phyloP scores from a whole-genome alignment of 2,797 vertebrate genomes.

The Myoxocephalus aenaeus region DNA sequence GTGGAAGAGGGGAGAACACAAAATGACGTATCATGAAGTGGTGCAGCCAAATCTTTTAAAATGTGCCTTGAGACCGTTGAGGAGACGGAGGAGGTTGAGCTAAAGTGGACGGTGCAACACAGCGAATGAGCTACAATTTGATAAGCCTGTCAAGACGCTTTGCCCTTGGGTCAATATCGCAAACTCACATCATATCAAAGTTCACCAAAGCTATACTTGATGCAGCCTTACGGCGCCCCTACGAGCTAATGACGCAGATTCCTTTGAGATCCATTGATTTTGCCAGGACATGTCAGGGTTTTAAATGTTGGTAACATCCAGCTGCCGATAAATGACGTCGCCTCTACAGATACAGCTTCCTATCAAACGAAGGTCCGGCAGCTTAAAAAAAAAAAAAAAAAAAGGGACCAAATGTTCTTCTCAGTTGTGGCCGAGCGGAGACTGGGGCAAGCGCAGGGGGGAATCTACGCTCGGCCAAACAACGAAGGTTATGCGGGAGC shows the following conservation, averaged over 20 bases:
- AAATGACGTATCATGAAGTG: background rate
- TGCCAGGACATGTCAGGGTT: too few species aligned
- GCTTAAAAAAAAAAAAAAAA: constrained; percentile 22
- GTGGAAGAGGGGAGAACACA: background rate
- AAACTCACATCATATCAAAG: background rate
- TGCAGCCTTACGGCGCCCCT: too few species aligned
- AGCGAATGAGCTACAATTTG: background rate
- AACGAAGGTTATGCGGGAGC: constrained; percentile 47
- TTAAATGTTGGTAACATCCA: constrained; percentile 1
- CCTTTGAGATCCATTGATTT: background rate
- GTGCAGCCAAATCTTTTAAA: background rate
- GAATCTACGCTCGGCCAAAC: constrained; percentile 50
- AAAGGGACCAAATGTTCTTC: constrained; percentile 29
- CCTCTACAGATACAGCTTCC: constrained; percentile 22
- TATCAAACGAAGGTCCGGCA: constrained; percentile 36
- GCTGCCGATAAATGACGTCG: constrained; percentile 41
- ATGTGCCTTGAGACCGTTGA: background rate
- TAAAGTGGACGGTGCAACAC: background rate
- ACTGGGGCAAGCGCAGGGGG: constrained; percentile 2
- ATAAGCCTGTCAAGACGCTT: background rate
- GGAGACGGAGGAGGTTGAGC: background rate
- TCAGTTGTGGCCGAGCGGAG: constrained; percentile 28
- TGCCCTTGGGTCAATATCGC: background rate
- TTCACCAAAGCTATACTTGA: background rate
- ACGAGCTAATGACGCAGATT: background rate